Evolutionary conservation across 2,797 vertebrate genomes (phyloP), one percentile per base, ranked within the genome.

Genomic region (Bovichtus variegatus): DNA sequence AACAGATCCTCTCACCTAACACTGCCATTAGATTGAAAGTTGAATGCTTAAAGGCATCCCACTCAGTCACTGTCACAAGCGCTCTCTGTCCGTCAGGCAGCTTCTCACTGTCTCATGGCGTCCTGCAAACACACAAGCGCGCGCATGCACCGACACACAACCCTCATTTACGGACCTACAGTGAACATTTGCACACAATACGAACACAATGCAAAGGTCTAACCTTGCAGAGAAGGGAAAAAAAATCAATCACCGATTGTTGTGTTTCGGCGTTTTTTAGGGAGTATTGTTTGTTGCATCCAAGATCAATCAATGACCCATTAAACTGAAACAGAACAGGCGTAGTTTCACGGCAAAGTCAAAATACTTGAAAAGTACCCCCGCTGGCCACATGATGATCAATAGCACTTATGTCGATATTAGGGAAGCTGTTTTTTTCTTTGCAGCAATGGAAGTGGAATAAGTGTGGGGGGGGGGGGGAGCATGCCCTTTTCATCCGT

Each of bases 31-130:
- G 74, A 72, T 57, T 57, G 59, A 83, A 70, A 71, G 60, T 78
- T 63, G 69, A 75, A 83, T 38, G 44, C 74, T 78, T 69, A 36
- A 59, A 84, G 77, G 66, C 66, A 29, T 71, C 61, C 55, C 68
- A 79, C 53, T 90, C 85, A 74, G 76, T 89, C 78, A 70, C 62
- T 78, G 86, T 86, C 78, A 75, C 61, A 58, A 53, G 34, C 63
- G 73, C 74, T 51, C 29, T 70, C 50, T 71, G 77, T 74, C 71
- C 74, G 63, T 76, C 83, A 80, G 29, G 47, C 76, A 74, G 40
- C 41, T 2, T 64, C 19, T 71, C 59, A 27, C 44, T 57, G 61
- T 72, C 66, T 76, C 8, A 23, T 21, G 46, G 25, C 65, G 47
- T 68, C 25, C 57, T 51, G 38, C 58, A 18, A 31, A 23, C 51